phyloP scores from a whole-genome alignment of 2,797 vertebrate genomes.

The Hydrophis major region DNA sequence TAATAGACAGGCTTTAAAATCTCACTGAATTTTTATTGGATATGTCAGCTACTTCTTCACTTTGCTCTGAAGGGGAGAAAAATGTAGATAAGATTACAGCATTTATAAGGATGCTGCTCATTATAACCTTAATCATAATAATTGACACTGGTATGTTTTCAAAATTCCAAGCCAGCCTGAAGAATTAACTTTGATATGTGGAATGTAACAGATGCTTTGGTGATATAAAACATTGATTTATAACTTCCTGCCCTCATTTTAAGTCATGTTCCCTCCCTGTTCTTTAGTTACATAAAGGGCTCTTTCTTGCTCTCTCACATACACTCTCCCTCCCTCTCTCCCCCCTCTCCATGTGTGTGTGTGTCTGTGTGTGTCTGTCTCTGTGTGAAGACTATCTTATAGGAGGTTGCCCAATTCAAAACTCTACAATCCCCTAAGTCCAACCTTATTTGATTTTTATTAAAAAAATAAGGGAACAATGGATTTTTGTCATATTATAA shows the following conservation, averaged over 20 bases:
- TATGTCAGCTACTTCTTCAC: constrained; percentile 35
- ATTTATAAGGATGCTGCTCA: constrained; percentile 25
- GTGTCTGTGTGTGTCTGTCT: too few relatives aligned
- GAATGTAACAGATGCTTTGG: neutral
- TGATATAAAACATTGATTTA: neutral
- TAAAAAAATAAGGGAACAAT: neutral
- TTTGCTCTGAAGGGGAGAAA: constrained; percentile 26
- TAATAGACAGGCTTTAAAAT: constrained; percentile 45
- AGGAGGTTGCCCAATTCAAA: neutral
- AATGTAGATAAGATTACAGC: neutral
- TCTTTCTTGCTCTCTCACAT: too few relatives aligned
- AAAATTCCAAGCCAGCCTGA: constrained; percentile 13
- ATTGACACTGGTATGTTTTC: neutral
- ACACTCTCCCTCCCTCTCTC: too few relatives aligned
- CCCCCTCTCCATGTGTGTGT: too few relatives aligned
- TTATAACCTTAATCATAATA: constrained; percentile 3
- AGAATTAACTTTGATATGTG: constrained; percentile 26
- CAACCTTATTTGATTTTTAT: neutral
- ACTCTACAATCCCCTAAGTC: neutral
- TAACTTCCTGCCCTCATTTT: neutral
- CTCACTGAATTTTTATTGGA: constrained; percentile 42
- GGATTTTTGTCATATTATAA: neutral
- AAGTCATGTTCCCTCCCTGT: neutral
- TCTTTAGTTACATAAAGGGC: neutral
- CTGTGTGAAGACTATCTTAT: neutral